These are phyloP conservation scores for Oegoconia quadripuncta DNA, from an alignment of 2,888 invertebrate genomes.

Conservation along the genomic window DNA sequence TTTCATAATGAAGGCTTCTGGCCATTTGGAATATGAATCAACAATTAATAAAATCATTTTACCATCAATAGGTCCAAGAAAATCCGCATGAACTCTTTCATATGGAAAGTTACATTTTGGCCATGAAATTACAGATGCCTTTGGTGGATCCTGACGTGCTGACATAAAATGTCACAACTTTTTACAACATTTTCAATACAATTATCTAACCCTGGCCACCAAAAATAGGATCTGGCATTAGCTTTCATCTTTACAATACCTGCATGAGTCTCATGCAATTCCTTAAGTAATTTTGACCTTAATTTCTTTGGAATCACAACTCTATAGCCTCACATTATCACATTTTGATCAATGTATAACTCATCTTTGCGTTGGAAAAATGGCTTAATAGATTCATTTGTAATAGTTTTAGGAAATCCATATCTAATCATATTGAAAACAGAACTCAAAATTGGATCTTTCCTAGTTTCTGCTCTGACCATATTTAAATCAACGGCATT, in stretches of 20 bases:
- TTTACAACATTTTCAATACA: conserved; percentile 9
- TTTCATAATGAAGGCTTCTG: conserved; percentile 12
- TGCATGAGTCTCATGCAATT: conserved; percentile 7
- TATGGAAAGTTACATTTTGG: not conserved
- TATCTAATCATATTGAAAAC: conserved; percentile 10
- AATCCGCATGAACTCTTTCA: conserved; percentile 11
- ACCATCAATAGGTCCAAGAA: too few species aligned
- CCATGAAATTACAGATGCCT: conserved; percentile 5
- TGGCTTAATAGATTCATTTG: conserved; percentile 5
- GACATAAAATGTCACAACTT: conserved; percentile 4
- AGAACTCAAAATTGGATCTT: conserved; percentile 11
- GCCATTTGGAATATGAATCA: conserved; percentile 12
- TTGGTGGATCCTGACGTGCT: not conserved
- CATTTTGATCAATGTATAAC: conserved; percentile 12
- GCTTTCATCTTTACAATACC: conserved; percentile 12
- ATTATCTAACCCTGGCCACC: conserved; percentile 13
- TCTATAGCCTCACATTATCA: conserved; percentile 14
- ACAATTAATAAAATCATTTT: too few species aligned
- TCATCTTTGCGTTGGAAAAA: conserved; percentile 11
- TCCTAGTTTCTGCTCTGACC: conserved; percentile 12
- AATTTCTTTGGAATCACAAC: conserved; percentile 6
- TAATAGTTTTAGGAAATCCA: not conserved
- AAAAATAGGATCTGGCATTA: conserved; percentile 13
- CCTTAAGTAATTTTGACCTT: conserved; percentile 1
- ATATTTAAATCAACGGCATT: conserved; percentile 11